phyloP scores from a whole-genome alignment of 92 coral and sea anemone species.

The Palythoa heliodiscus region DNA sequence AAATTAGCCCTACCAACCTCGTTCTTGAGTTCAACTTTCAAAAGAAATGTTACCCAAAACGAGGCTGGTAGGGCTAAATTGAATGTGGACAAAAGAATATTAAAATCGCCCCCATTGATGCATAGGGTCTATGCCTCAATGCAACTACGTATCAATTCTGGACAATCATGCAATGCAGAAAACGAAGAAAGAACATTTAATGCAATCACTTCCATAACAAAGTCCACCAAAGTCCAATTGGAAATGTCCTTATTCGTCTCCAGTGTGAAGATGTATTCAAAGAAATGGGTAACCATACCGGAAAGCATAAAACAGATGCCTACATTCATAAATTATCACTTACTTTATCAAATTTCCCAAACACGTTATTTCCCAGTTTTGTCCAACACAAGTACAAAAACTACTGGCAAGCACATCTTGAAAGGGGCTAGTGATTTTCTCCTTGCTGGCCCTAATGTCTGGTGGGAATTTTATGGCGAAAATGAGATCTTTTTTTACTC shows the following conservation, averaged over 20 bases:
- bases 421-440: conserved; percentile 51
- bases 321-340: conserved; percentile 9
- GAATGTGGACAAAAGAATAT: no score
- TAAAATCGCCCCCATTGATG: no score
- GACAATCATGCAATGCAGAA: conserved; percentile 41
- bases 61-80: no score
- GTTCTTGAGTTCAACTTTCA: no score
- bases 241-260: conserved; percentile 47
- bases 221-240: conserved; percentile 55
- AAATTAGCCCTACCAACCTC: no score
- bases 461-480: conserved; percentile 56
- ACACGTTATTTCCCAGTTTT: conserved; percentile 39
- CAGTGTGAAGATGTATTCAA: conserved; percentile 42
- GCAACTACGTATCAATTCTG: no score
- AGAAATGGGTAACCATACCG: not conserved
- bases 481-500: conserved; percentile 54
- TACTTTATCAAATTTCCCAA: conserved; percentile 34
- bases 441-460: conserved; percentile 18
- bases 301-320: conserved; percentile 20
- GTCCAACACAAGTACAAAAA: not conserved
- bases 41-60: no score
- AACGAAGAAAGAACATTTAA: conserved; percentile 44
- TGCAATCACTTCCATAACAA: conserved; percentile 52
- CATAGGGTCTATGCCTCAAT: no score
- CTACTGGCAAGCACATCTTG: conserved; percentile 59